These are phyloP conservation scores for Phortica variegata DNA, from an alignment of 1,140 invertebrate genomes.

Conservation along the genomic window DNA sequence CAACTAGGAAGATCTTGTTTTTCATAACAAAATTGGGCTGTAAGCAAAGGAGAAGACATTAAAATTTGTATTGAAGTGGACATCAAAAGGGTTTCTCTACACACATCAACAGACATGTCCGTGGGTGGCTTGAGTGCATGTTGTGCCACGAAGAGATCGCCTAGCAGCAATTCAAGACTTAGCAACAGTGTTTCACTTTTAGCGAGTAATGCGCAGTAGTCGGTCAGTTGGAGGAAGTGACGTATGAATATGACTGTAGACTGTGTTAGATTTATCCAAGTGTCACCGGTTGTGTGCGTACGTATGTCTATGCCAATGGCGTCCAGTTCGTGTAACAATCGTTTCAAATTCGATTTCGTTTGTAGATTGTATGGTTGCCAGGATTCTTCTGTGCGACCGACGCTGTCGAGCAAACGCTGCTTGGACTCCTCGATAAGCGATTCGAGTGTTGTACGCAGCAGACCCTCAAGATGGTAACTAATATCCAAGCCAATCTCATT, in stretches of 20 bases:
- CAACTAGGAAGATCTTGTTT: constrained; percentile 51
- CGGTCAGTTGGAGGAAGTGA: constrained; percentile 46
- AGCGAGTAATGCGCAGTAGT: constrained; percentile 45
- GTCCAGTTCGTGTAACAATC: constrained; percentile 59
- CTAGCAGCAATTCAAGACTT: constrained; percentile 38
- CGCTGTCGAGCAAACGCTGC: constrained; percentile 64
- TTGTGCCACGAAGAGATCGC: constrained; percentile 46
- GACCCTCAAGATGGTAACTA: constrained; percentile 78
- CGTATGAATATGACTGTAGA: constrained; percentile 50
- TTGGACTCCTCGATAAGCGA: constrained; percentile 51
- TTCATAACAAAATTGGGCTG: constrained; percentile 54
- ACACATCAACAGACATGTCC: constrained; percentile 50
- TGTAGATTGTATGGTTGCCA: constrained; percentile 73
- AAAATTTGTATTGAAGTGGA: neutral
- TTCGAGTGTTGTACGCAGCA: constrained; percentile 69
- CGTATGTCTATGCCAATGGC: constrained; percentile 57
- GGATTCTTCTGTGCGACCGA: constrained; percentile 71
- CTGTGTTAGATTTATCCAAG: constrained; percentile 53
- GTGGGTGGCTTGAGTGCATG: constrained; percentile 43
- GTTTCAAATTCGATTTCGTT: constrained; percentile 60
- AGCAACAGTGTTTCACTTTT: constrained; percentile 44
- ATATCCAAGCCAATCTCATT: constrained; percentile 66
- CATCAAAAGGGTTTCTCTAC: constrained; percentile 3
- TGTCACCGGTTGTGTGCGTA: constrained; percentile 48
- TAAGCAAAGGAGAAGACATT: neutral